Percentiles rank a stretch among this genome's conserved stretches.
phyloP scores from a whole-genome alignment of 2,888 invertebrate species.

The Alsophila aescularia region DNA sequence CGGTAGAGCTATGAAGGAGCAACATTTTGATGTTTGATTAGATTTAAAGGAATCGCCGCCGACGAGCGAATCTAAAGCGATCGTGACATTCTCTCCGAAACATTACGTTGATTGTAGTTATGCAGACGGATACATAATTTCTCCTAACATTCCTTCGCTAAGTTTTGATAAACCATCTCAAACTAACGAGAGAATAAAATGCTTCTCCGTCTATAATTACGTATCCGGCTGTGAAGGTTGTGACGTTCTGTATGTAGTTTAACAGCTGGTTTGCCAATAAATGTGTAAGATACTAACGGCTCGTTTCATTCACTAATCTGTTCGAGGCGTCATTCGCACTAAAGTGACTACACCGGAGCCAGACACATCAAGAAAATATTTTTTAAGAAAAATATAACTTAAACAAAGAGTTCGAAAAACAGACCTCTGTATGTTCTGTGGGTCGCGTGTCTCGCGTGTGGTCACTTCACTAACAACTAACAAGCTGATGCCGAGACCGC shows the following conservation, averaged over 20 bases:
- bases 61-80: not conserved
- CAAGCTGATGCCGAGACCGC: too few relatives aligned
- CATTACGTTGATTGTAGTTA: conserved; percentile 5
- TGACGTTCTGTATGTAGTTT: conserved; percentile 21
- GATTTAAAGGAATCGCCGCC: not conserved
- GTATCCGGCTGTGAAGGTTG: conserved; percentile 8
- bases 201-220: not conserved
- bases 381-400: too few relatives aligned
- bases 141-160: too few relatives aligned
- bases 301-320: conserved; percentile 60
- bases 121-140: conserved; percentile 12
- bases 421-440: too few relatives aligned
- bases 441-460: too few relatives aligned
- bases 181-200: too few relatives aligned
- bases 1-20: not conserved
- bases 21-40: too few relatives aligned
- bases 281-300: conserved; percentile 61
- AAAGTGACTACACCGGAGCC: not conserved
- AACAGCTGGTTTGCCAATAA: conserved; percentile 48
- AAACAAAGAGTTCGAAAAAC: too few relatives aligned
- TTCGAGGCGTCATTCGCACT: not conserved
- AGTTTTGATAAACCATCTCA: too few relatives aligned
- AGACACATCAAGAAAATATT: too few relatives aligned
- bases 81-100: conserved; percentile 15
- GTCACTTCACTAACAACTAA: too few relatives aligned